Percentiles rank a stretch among this genome's conserved stretches.
phyloP scores from a whole-genome alignment of 2,797 vertebrate genomes.

The Chromis chromis region DNA sequence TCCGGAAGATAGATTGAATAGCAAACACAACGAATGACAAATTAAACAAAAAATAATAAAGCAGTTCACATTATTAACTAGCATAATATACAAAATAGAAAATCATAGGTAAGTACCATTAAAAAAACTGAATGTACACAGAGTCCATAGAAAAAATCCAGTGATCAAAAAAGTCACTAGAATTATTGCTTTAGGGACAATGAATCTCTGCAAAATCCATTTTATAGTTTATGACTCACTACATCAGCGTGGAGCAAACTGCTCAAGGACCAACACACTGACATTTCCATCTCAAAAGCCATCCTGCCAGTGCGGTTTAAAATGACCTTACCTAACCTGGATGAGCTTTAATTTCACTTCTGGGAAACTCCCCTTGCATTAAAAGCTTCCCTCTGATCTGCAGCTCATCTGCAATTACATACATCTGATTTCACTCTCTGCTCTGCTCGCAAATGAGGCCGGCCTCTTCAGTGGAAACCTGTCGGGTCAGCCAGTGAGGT shows the following conservation, averaged over 20 bases:
- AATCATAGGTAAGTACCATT: too few relatives aligned
- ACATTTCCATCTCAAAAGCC: neutral
- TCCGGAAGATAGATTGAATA: too few relatives aligned
- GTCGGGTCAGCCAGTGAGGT: neutral
- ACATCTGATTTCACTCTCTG: slow-evolving; percentile 7
- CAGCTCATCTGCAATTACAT: neutral
- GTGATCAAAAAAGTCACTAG: too few relatives aligned
- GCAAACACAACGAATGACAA: too few relatives aligned
- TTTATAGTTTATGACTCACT: too few relatives aligned
- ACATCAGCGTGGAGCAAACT: neutral
- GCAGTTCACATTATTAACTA: too few relatives aligned
- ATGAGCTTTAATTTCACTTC: slow-evolving; percentile 1
- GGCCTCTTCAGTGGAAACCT: slow-evolving; percentile 6
- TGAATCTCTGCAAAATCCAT: neutral
- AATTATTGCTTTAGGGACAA: neutral
- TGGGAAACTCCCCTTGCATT: neutral
- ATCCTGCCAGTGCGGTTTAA: too few relatives aligned
- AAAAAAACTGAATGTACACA: too few relatives aligned
- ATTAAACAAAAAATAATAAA: too few relatives aligned
- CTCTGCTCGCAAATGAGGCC: neutral
- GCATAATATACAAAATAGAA: too few relatives aligned
- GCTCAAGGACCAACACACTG: neutral
- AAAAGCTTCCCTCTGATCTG: slow-evolving; percentile 3
- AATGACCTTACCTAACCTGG: neutral
- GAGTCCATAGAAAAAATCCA: too few relatives aligned